Evolutionary conservation across 1,140 invertebrate genomes (phyloP), one percentile per base, ranked within the genome.

Genomic region (Triops longicaudatus): DNA sequence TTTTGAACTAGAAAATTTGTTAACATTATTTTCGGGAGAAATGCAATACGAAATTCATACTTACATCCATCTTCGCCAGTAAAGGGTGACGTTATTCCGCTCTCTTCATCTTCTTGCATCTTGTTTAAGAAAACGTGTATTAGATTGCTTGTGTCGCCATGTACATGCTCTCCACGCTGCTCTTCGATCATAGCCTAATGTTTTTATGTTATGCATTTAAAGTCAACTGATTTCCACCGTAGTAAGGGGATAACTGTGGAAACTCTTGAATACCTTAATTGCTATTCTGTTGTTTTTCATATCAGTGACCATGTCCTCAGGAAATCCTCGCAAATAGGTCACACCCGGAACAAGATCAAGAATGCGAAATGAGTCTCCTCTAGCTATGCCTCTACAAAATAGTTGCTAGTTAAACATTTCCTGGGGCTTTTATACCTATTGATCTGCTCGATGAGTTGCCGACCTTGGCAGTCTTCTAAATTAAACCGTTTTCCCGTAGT

Each of bases 401-500:
- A n/a, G n/a, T n/a, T 26, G 71, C 71, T 2, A 72, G 9, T 72
- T 72, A 72, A 72, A 27, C 2, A 27, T 72, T 72, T 27, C 22
- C 2, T 2, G 26, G 71, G 26, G 26, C 26, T 22, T 9, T 3
- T 22, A 41, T 31, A 42, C 28, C 73, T 37, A 14, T 72, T 74
- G 12, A 77, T 74, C 10, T 77, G 27, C 14, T 27, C 71, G 17
- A 77, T 43, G 1, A 73, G 9, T 76, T 76, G 63, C 11, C 37
- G n/a, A 22, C 73, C 28, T 9, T n/a, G 9, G 72, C 27, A 28
- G 27, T 77, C 76, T 22, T 74, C 50, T 7, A 75, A 26, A 7
- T 44, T 27, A 73, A 77, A 77, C 12, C 76, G 76, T 26, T 77
- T 71, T 7, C 76, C 76, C 10, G 76, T 77, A 27, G 50, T 73